Percentiles rank a stretch among this genome's conserved stretches.
Evolutionary conservation across 2,113 vertebrate genomes (phyloP).

Genomic region (Sitta europaea): DNA sequence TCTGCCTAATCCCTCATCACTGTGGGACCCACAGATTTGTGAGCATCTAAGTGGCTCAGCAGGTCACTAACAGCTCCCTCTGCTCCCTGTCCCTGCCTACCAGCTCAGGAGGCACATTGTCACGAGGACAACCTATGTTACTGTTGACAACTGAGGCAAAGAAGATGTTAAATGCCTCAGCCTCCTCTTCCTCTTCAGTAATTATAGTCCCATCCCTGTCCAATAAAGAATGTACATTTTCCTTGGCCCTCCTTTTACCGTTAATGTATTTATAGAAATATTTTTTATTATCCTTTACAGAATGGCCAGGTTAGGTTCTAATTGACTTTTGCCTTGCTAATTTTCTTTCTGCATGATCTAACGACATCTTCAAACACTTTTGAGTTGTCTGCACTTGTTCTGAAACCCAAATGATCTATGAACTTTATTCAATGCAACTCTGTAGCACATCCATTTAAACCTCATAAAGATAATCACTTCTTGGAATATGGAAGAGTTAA

Average conservation of each 20-base stretch:
- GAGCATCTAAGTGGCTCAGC: not conserved
- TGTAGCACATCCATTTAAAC: not conserved
- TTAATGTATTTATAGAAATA: not conserved
- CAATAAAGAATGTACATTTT: not conserved
- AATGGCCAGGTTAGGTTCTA: not conserved
- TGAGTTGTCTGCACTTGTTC: not conserved
- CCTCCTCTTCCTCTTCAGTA: not conserved
- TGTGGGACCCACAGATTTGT: not conserved
- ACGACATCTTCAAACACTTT: not conserved
- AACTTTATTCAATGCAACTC: not conserved
- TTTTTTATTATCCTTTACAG: not conserved
- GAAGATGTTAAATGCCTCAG: not conserved
- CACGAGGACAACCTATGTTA: not conserved
- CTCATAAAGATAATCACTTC: not conserved
- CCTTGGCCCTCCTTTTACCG: not conserved
- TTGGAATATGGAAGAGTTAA: not conserved
- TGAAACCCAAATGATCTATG: not conserved
- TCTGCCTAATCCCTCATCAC: not conserved
- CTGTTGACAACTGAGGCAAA: not conserved
- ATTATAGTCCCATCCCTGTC: accelerated
- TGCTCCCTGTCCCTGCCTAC: not conserved
- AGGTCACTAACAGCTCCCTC: not conserved
- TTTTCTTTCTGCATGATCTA: not conserved
- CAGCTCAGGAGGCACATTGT: not conserved
- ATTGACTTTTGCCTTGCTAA: not conserved